Conservation (phyloP, 2,113 vertebrate species). For the Climacteris rufus region DNA sequence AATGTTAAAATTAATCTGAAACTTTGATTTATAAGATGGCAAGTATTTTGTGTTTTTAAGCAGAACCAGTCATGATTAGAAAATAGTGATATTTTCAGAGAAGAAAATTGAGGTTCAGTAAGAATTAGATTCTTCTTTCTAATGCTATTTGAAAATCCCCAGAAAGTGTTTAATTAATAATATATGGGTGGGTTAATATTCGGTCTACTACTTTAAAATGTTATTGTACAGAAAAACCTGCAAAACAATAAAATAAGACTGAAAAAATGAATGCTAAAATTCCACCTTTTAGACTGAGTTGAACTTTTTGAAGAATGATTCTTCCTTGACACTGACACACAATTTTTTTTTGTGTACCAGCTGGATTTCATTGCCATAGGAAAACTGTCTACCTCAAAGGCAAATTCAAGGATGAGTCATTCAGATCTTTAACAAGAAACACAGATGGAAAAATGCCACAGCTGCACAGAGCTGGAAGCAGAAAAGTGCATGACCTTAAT, state of each 20-base stretch:
- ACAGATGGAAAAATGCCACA: conserved; percentile 41
- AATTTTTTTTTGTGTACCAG: neutral
- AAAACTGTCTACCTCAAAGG: conserved; percentile 33
- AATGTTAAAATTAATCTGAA: neutral
- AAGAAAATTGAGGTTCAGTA: neutral
- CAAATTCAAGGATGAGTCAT: conserved; percentile 32
- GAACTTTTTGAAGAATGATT: neutral
- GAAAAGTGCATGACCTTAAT: conserved; percentile 30
- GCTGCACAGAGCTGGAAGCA: conserved; percentile 13
- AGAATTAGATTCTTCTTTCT: neutral
- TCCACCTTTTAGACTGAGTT: neutral
- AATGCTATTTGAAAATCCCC: neutral
- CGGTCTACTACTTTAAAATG: neutral
- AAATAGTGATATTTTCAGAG: neutral
- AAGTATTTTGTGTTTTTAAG: neutral
- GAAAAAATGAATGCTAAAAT: neutral
- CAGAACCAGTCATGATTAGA: neutral
- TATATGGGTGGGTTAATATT: neutral
- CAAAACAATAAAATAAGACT: neutral
- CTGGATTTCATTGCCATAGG: neutral
- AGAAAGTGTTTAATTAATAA: neutral
- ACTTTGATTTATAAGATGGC: neutral
- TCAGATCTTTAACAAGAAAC: conserved; percentile 9
- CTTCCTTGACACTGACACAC: neutral
- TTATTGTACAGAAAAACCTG: neutral